Evolutionary conservation across 2,888 invertebrate species (phyloP), one percentile per base, ranked within the genome.

Genomic region (Morpho helenor): DNA sequence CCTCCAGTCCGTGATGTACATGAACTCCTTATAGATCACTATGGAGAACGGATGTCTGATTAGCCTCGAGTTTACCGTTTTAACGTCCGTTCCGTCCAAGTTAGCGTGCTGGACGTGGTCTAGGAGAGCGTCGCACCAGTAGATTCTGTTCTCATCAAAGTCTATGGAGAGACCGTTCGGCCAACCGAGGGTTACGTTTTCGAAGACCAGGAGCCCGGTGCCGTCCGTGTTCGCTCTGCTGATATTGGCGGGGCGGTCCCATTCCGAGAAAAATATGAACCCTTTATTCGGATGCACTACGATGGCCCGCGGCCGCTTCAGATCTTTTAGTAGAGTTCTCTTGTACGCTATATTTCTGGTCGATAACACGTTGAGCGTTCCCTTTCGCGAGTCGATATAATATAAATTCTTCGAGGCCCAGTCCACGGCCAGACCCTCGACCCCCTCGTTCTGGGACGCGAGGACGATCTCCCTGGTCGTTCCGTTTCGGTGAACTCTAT

Each of bases 1-100:
- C 51, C 99, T 92, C 98, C 99, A 99, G 80, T 99, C 99, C 0
- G 99, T 98, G 50, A 98, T 98, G 81, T 98, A 99, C 93, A 99
- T 96, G 91, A 95, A 97, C 31, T 97, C 96, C 65, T 94, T 93
- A 78, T 96, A 94, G 61, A 98, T 96, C 0, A 97, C 97, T 49
- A 99, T 96, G 5, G 96, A 98, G 89, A 97, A 97, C 0, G 97
- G 98, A 91, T 97, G 97, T 55, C 95, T 92, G 56, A 97, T 97
- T 8, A 97, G 86, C 52, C 95, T 91, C 0, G 97, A 97, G 72
- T 95, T 96, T 0, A 99, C 95, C 0, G 98, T 98, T 71, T 94
- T 94, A 0, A 98, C 96, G 77, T 98, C 97, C 0, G 94, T 94
- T 0, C 99, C 99, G 76, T 98, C 97, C 5, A 98, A 90, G 70